Conservation (phyloP, 2,888 invertebrate species). For the Hyles lineata region DNA sequence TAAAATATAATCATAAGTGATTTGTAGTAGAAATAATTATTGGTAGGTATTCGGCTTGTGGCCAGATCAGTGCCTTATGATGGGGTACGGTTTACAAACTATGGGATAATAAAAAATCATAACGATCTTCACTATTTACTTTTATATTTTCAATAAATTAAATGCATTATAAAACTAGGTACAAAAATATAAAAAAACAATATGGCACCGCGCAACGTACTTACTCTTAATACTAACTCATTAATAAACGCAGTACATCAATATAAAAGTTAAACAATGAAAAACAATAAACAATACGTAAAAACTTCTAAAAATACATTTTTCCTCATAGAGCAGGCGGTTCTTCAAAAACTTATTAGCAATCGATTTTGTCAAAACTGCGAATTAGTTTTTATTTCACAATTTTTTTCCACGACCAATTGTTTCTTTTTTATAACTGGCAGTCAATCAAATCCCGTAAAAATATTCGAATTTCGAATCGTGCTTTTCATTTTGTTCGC, state of each 20-base stretch:
- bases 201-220: background rate
- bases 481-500: no score
- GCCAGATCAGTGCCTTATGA: no score
- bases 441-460: background rate
- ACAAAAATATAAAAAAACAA: background rate
- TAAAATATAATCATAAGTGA: no score
- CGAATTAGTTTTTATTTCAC: background rate
- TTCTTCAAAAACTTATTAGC: background rate
- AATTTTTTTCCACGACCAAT: background rate
- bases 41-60: no score
- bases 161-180: slow-evolving; percentile 7
- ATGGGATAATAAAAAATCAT: no score
- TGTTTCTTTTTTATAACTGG: background rate
- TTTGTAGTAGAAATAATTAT: no score
- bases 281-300: background rate
- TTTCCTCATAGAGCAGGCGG: background rate
- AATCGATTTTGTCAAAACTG: background rate
- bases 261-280: background rate
- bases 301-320: background rate
- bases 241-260: slow-evolving; percentile 2
- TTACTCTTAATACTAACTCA: background rate
- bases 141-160: slow-evolving; percentile 2
- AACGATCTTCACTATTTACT: no score
- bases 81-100: no score
- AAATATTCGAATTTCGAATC: background rate